Base-by-base conservation (phyloP, 2,113 vertebrate species). In the Cettia cetti region DNA sequence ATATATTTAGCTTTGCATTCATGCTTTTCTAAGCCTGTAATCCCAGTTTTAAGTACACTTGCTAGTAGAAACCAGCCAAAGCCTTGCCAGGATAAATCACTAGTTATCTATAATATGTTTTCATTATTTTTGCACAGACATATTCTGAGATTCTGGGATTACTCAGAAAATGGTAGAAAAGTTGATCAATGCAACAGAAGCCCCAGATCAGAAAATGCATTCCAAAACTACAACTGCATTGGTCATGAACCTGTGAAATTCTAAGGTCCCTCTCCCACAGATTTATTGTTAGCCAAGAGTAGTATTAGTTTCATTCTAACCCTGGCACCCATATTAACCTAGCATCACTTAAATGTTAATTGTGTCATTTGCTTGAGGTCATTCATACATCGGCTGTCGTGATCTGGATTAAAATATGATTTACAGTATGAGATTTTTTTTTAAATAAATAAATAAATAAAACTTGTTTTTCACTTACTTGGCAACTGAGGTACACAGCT, bases 11-110 rank as follows among this genome's bases (percentile, higher is more conserved):
- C 22, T 69, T 42, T 23, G 33, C 11, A 56, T 71, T 92, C n/a
- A 44, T 72, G 59, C 8, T 90, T 91, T 87, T 68, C 49, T 79
- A 90, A 93, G 12, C n/a, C 12, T 93, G n/a, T 86, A 93, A 95
- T 80, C 37, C 26, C 23, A 82, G n/a, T 8, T 93, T 87, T 82
- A 82, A 76, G 16, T 49, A 65, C 56, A 2, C 26, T 79, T 82
- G 39, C 45, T 93, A 87, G 52, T 22, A 68, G 24, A 31, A 91
- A 39, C 7, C 15, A 15, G 22, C 42, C 79, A 90, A 68, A 76
- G 45, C 10, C 82, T 75, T 64, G 15, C 26, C 56, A 65, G 31
- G 10, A 61, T 65, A 76, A 61, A 65, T 45, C 40, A 33, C 23
- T 72, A 77, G 35, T 33, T 87, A 37, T 9, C 10, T 4, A 0